Percentiles rank a stretch among this genome's conserved stretches.
Conservation (phyloP, 1,140 invertebrate genomes). For the Cydia strobilella region DNA sequence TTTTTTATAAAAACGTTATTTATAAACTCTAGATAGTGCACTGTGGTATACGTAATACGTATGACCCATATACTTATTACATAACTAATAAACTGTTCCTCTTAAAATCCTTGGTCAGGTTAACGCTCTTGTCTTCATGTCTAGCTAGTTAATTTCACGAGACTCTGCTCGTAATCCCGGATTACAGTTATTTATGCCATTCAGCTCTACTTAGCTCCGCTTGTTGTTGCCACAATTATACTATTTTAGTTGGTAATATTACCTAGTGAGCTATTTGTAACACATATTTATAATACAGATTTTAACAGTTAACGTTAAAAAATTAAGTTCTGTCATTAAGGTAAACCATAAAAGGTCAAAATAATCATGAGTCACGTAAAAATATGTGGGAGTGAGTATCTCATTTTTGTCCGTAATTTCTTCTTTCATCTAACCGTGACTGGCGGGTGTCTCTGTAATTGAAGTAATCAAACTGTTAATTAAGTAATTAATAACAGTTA, state of each 20-base stretch:
- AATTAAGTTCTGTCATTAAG: no score
- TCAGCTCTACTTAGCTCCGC: slow-evolving; percentile 41
- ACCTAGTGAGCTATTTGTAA: no score
- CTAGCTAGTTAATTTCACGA: slow-evolving; percentile 46
- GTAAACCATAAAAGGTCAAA: no score
- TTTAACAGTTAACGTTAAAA: no score
- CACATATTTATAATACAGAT: no score
- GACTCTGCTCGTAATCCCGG: slow-evolving; percentile 46
- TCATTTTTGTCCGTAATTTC: not conserved
- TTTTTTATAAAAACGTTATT: no score
- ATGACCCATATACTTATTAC: not conserved
- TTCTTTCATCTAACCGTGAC: not conserved
- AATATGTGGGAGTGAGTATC: no score
- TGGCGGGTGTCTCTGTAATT: slow-evolving; percentile 11
- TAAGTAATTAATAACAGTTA: slow-evolving; percentile 22
- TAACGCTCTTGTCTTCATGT: slow-evolving; percentile 13
- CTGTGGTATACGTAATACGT: no score
- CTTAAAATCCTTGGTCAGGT: not conserved
- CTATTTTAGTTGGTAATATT: slow-evolving; percentile 32
- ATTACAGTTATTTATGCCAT: slow-evolving; percentile 51
- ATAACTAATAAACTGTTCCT: not conserved
- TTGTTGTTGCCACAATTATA: slow-evolving; percentile 41
- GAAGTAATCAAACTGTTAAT: slow-evolving; percentile 16
- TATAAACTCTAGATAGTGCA: no score
- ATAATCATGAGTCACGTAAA: no score